Evolutionary conservation across 2,888 invertebrate genomes (phyloP), one percentile per base, ranked within the genome.

Genomic region (Philonicus albiceps): DNA sequence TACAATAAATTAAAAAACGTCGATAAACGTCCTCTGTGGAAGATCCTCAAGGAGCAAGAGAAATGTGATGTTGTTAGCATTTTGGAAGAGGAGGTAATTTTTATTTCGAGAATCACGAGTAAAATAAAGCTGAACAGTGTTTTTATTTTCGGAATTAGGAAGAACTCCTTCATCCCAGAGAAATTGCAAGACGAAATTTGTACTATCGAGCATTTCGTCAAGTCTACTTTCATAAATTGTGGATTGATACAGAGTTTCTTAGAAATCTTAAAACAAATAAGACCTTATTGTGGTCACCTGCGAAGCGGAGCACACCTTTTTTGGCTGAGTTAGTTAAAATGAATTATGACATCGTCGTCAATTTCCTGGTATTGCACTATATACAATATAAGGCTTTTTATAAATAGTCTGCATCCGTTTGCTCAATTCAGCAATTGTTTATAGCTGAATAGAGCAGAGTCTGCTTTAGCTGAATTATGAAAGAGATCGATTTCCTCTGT

Each of bases 201-300:
- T 90, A 90, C 2, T 91, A 90, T 86, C 89, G 89, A 53, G 89
- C 90, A 0, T 90, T 90, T 76, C 90, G 90, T 88, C 91, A 91
- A 88, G 90, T 91, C 34, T 91, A 91, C 86, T 87, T 91, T 84
- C 89, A 90, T 22, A 89, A 89, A 86, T 89, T 90, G 31, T 91
- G 91, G 91, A 89, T 89, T 16, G 91, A 91, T 88, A 89, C 91
- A 0, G 78, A 90, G 2, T 91, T 91, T 76, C 72, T 91, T 1
- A 91, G 90, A 43, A 76, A 89, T 0, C 43, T 91, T 7, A 89
- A 88, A 30, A 89, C 87, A 72, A 90, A 91, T 85, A 88, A 88
- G 1, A 90, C 88, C 64, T 87, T 91, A 2, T 85, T 90, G 8
- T 81, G 91, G 78, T 87, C 89, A 0, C 91, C 90, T 85, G 90